Conservation (phyloP, 2,888 invertebrate genomes). For the Nebria salina region DNA sequence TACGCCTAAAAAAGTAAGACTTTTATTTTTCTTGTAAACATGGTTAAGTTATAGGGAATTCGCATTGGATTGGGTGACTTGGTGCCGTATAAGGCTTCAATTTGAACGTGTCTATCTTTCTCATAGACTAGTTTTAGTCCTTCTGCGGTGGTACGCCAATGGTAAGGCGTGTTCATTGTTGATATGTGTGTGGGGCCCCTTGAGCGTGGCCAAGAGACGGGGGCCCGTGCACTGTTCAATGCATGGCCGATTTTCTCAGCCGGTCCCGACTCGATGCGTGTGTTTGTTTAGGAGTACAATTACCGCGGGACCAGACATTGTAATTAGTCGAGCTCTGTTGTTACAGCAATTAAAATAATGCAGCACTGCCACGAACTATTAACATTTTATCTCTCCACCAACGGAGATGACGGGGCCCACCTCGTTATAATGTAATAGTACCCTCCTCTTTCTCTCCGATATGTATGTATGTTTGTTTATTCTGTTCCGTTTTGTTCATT, state of each 20-base stretch:
- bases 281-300: slow-evolving; percentile 47
- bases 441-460: not conserved
- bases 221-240: slow-evolving; percentile 29
- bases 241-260: slow-evolving; percentile 47
- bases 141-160: not conserved
- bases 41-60: too few relatives aligned
- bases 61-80: too few relatives aligned
- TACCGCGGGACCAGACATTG: slow-evolving; percentile 57
- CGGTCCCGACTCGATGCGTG: slow-evolving; percentile 20
- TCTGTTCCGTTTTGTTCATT: not conserved
- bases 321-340: slow-evolving; percentile 59
- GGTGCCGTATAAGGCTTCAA: not conserved
- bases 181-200: slow-evolving; percentile 14
- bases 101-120: slow-evolving; percentile 2
- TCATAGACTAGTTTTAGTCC: not conserved
- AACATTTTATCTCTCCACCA: slow-evolving; percentile 59
- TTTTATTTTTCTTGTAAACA: too few relatives aligned
- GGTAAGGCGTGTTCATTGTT: not conserved
- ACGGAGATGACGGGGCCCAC: slow-evolving; percentile 35
- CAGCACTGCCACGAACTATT: slow-evolving; percentile 63
- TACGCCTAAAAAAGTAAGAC: too few relatives aligned
- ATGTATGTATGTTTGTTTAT: not conserved
- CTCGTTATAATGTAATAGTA: slow-evolving; percentile 10
- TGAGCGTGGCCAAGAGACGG: slow-evolving; percentile 20
- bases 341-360: slow-evolving; percentile 64